Base-by-base conservation (phyloP, 1,140 invertebrate genomes). In the Gryllus bimaculatus region DNA sequence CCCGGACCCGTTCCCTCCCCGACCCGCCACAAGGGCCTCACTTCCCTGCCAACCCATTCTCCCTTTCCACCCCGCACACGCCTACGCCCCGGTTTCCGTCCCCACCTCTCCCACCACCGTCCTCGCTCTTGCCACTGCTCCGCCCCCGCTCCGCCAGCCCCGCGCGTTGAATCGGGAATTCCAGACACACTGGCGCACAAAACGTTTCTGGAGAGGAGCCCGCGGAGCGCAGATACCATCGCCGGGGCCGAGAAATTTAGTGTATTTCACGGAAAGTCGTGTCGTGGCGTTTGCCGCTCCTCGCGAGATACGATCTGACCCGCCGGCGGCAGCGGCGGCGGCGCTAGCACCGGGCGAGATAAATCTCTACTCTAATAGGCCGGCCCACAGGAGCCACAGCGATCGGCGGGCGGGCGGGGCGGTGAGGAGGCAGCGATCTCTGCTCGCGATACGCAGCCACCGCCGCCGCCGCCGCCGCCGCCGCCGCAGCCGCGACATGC, bases 231-330 rank as follows among this genome's bases (percentile, higher is more conserved):
- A 66, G 54, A 66, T 66, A 66, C 10, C 54, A 66, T 66, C 54
- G 18, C 26, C 26, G 54, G 10, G 10, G 54, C 54, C 54, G 18
- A 18, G 54, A 66, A 66, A 66, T 66, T 66, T 66, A 66, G 54
- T 66, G 54, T 66, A 66, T 66, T 66, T 66, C 54, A 66, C 54
- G 54, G 54, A 66, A 66, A 66, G 54, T 66, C 54, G 54, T 66
- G 54, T 66, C 54, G 54, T 18, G 54, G 54, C 18, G 54, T 66
- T 66, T 66, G 54, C 10, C 18, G 54, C 54, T 66, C 54, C 54
- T 66, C 54, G 54, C 10, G 54, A 66, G 54, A 66, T 66, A 66
- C 54, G 54, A 66, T 66, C 54, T 66, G 54, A 18, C 54, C 54
- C 54, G 10, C 18, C 54, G 54, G 54, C 18, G 54, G 54, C 54